Base-by-base conservation (phyloP, 2,888 invertebrate species). In the Drosophila infuscata region DNA sequence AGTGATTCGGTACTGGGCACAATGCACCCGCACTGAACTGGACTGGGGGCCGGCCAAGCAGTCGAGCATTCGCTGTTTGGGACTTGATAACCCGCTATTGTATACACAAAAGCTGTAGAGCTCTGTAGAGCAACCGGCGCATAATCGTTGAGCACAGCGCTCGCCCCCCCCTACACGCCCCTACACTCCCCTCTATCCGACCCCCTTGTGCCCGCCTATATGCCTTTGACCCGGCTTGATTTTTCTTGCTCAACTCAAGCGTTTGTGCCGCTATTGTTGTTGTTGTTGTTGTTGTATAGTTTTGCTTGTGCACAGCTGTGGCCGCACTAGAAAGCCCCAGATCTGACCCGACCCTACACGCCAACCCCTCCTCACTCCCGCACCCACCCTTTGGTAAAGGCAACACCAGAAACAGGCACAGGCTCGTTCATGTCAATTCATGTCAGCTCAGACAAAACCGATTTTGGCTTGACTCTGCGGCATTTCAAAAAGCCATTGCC, bases 21-120 rank as follows among this genome's bases (percentile, higher is more conserved):
- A 73, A 75, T 76, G 69, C 83, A 85, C 70, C 83, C 76, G 67
- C 68, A 46, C 15, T 25, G 46, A 15, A 68, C 58, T 67, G 58
- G 20, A 41, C 46, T 25, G 46, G 15, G 46, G 46, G 46, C 36
- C 36, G 25, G 46, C n/a, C 5, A 8, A n/a, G 17, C 54, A 20
- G 41, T 30, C 49, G 62, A 56, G 46, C 64, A 60, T 63, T 59
- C 74, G 87, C 84, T 83, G 88, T 81, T 88, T 83, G 87, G 76
- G 81, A 72, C 90, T 90, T 88, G 91, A 88, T 88, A 88, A 86
- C 87, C 90, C 79, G 82, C 91, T 83, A 91, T 88, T 88, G 91
- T 91, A 79, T 81, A 88, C 87, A 80, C 74, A 80, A 82, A 73
- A 69, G 82, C 64, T 70, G 65, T 68, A 72, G 71, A 70, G 73